Conservation (phyloP, 2,888 invertebrate genomes). For the Trilocha varians region DNA sequence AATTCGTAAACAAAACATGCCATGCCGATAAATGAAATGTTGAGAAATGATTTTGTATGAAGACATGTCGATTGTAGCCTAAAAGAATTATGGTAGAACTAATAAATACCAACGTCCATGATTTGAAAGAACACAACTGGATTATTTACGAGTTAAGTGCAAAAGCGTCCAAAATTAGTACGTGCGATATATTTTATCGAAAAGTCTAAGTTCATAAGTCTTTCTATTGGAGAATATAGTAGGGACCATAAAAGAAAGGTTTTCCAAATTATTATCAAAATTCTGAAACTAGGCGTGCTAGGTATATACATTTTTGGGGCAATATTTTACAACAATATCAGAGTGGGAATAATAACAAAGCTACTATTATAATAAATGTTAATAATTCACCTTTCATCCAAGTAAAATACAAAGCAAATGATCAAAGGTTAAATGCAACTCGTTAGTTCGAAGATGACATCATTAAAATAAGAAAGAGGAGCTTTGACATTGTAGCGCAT, state of each 20-base stretch:
- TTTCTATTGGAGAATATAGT: too few relatives aligned
- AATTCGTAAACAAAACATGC: constrained; percentile 2
- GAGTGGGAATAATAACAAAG: too few relatives aligned
- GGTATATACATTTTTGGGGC: too few relatives aligned
- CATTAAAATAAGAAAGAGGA: too few relatives aligned
- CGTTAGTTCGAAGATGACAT: neutral
- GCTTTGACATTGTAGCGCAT: too few relatives aligned
- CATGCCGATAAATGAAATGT: neutral
- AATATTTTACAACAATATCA: too few relatives aligned
- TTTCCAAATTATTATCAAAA: too few relatives aligned
- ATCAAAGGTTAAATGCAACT: neutral
- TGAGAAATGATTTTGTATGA: neutral
- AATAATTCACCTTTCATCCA: neutral
- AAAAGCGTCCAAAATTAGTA: neutral
- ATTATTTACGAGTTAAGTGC: neutral
- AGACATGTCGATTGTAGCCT: neutral
- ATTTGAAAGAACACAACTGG: neutral
- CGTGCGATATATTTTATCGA: too few relatives aligned
- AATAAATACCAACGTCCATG: neutral
- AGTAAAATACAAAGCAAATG: neutral
- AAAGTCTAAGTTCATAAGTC: too few relatives aligned
- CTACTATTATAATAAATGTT: too few relatives aligned
- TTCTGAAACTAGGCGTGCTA: too few relatives aligned
- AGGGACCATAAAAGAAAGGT: too few relatives aligned
- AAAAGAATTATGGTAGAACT: neutral